Percentiles rank a stretch among this genome's conserved stretches.
Evolutionary conservation across 2,797 vertebrate genomes (phyloP).

Genomic region (Uromys caudimaculatus): DNA sequence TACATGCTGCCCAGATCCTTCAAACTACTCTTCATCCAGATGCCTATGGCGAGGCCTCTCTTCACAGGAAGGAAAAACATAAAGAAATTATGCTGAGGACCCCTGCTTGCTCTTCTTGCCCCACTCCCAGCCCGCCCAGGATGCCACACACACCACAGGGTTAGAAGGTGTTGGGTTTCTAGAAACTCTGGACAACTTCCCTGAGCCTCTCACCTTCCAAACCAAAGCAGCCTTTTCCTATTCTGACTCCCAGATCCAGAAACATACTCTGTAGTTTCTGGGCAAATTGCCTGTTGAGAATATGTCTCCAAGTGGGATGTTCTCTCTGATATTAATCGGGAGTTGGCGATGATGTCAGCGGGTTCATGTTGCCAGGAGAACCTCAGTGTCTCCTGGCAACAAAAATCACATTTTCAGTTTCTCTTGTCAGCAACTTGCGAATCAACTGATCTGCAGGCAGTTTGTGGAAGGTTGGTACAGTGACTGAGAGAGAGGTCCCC

Average conservation of each 20-base stretch:
- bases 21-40: neutral
- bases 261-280: conserved; percentile 61
- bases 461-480: rapidly evolving
- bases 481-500: neutral
- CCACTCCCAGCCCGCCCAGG: neutral
- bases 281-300: conserved; percentile 60
- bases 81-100: neutral
- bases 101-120: neutral
- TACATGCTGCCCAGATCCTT: neutral
- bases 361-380: conserved; percentile 38
- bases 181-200: neutral
- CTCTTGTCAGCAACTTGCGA: neutral
- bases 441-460: neutral
- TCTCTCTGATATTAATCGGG: conserved; percentile 49
- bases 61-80: neutral
- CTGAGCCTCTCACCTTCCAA: conserved; percentile 54
- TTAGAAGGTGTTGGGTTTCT: conserved; percentile 33
- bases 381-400: conserved; percentile 21
- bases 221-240: neutral
- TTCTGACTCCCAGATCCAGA: conserved; percentile 8
- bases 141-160: neutral
- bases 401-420: conserved; percentile 47
- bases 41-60: neutral
- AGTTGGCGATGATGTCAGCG: neutral
- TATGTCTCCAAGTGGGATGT: conserved; percentile 52